Evolutionary conservation across 2,797 vertebrate genomes (phyloP), one percentile per base, ranked within the genome.

Genomic region (Cyprinella venusta): DNA sequence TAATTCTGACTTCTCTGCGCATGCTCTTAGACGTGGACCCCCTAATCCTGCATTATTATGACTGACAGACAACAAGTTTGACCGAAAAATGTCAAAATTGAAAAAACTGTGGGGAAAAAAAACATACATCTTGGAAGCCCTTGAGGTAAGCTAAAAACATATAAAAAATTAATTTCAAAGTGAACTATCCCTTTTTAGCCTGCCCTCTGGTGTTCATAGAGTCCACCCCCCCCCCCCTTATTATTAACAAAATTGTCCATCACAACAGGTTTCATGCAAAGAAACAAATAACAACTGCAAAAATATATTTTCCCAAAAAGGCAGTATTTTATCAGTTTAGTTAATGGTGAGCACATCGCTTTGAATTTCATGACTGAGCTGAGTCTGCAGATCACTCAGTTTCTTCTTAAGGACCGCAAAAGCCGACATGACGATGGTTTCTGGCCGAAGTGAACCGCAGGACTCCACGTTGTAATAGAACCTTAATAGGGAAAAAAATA

Each of bases 391-490:
- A 82, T 99, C 98, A 0, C 98, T 99, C 83, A 99, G 92, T 80
- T 99, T 99, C 94, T 98, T 99, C 94, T 99, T 99, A 30, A 99
- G 92, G 81, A 97, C 97, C 0, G 97, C 97, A 19, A 99, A 89
- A 0, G 98, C 98, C 0, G 97, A 98, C 88, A 99, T 95, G 79
- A 99, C 98, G 0, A 99, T 98, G 85, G 97, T 99, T 92, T 99
- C 98, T 0, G 98, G 98, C 30, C 97, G 95, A 84, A 99, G 94
- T 0, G 98, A 99, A 33, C 98, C 98, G 0, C 97, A 99, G 0
- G 98, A 99, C 91, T 99, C 98, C 82, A 99, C 98, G 0, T 99
- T 99, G 91, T 98, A 99, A 87, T 92, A 99, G 90, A 99, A 99
- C 93, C 98, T 48, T 48, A 48, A 48, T 48, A 5, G 45, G 9